phyloP scores from a whole-genome alignment of 2,797 vertebrate genomes.

The Apogon talboti region DNA sequence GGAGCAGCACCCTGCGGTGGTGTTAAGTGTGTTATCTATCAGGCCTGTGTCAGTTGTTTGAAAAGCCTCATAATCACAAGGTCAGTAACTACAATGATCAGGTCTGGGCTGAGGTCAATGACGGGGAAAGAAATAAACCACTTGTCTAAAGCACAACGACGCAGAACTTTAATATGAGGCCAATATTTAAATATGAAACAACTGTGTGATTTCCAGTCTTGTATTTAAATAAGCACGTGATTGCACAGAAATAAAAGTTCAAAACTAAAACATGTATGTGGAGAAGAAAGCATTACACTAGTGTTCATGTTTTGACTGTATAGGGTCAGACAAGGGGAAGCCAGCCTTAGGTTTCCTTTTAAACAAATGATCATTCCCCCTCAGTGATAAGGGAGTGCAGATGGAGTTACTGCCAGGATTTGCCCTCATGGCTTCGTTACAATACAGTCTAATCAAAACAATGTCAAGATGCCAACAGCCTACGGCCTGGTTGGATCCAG shows the following conservation, averaged over 20 bases:
- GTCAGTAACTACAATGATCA: slow-evolving; percentile 53
- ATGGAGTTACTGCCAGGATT: slow-evolving; percentile 53
- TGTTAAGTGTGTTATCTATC: slow-evolving; percentile 70
- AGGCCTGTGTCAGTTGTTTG: slow-evolving; percentile 55
- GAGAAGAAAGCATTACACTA: neutral
- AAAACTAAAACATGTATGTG: neutral
- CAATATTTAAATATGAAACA: slow-evolving; percentile 16
- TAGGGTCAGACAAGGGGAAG: slow-evolving; percentile 45
- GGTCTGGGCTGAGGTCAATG: slow-evolving; percentile 57
- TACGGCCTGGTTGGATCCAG: slow-evolving; percentile 48
- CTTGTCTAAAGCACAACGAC: slow-evolving; percentile 30
- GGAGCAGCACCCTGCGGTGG: slow-evolving; percentile 62
- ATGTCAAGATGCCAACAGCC: slow-evolving; percentile 64
- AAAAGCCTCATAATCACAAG: slow-evolving; percentile 71
- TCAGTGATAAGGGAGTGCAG: slow-evolving; percentile 53
- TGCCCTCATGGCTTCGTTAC: slow-evolving; percentile 56
- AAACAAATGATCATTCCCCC: slow-evolving; percentile 50
- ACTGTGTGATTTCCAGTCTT: neutral
- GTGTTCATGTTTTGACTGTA: slow-evolving; percentile 33
- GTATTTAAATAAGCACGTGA: neutral
- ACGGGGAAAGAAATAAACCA: slow-evolving; percentile 29
- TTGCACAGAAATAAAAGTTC: neutral
- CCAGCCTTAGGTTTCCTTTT: slow-evolving; percentile 54
- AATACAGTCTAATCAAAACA: slow-evolving; percentile 69
- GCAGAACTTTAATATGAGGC: slow-evolving; percentile 33